phyloP scores from a whole-genome alignment of 2,888 invertebrate genomes.

The Mechanitis mazaeus region DNA sequence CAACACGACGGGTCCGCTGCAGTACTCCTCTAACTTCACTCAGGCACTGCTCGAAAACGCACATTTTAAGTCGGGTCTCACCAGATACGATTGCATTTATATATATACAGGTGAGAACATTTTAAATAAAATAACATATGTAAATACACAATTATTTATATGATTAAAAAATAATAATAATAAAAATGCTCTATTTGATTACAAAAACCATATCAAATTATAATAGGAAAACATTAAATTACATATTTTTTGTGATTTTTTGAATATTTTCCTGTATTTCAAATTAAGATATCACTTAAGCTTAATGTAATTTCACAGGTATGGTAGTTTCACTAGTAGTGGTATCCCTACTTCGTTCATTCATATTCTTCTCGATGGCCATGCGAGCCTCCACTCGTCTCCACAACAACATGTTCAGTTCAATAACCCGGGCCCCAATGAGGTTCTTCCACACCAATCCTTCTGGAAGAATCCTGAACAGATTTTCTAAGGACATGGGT shows the following conservation, averaged over 20 bases:
- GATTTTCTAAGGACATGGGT: constrained; percentile 94
- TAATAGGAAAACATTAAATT: too few species aligned
- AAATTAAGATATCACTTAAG: background rate
- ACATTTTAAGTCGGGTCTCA: constrained; percentile 35
- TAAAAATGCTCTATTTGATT: too few species aligned
- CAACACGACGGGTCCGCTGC: constrained; percentile 31
- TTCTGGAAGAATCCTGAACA: constrained; percentile 87
- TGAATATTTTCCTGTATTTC: too few species aligned
- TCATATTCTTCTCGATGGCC: constrained; percentile 78
- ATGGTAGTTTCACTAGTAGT: constrained; percentile 71
- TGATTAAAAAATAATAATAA: too few species aligned
- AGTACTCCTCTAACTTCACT: constrained; percentile 36
- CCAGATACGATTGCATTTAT: constrained; percentile 67
- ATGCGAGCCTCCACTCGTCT: constrained; percentile 86
- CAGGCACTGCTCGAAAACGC: constrained; percentile 37
- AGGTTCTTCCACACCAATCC: constrained; percentile 93
- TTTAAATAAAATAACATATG: too few species aligned
- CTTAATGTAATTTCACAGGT: constrained; percentile 39
- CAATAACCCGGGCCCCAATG: constrained; percentile 88
- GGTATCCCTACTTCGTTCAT: constrained; percentile 70
- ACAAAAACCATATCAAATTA: too few species aligned
- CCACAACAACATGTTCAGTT: constrained; percentile 90
- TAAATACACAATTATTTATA: too few species aligned
- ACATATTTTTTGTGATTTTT: too few species aligned
- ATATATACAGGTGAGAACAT: constrained; percentile 59